Percentiles rank a stretch among this genome's conserved stretches.
phyloP scores from a whole-genome alignment of 2,888 invertebrate species.

The Xanthorhoe spadicearia region DNA sequence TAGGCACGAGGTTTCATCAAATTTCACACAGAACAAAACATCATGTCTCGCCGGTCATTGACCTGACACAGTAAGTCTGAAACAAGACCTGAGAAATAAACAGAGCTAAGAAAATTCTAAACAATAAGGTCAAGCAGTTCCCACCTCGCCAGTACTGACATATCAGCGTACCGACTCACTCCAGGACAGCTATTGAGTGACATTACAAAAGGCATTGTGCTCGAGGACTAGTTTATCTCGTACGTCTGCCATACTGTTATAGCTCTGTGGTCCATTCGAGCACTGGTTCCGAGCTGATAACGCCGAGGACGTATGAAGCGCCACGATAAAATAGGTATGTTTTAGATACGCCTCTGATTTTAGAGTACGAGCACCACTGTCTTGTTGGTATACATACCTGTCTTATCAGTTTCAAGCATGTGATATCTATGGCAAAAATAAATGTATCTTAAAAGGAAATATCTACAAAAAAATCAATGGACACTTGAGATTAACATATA shows the following conservation, averaged over 20 bases:
- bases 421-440: background rate
- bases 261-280: conserved; percentile 49
- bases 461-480: background rate
- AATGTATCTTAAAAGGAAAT: background rate
- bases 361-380: background rate
- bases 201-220: conserved; percentile 79
- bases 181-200: conserved; percentile 66
- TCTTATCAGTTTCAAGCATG: background rate
- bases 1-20: no score
- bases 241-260: conserved; percentile 46
- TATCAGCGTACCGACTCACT: conserved; percentile 32
- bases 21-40: no score
- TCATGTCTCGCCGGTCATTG: background rate
- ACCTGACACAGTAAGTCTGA: background rate
- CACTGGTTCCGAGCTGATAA: conserved; percentile 78
- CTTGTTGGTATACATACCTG: background rate
- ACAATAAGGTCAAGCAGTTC: conserved; percentile 28
- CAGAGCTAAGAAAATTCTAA: background rate
- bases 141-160: conserved; percentile 30
- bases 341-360: conserved; percentile 43
- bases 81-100: background rate
- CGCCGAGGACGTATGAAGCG: conserved; percentile 51
- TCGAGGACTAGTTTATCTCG: conserved; percentile 73
- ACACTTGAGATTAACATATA: conserved; percentile 2
- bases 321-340: conserved; percentile 34